These are phyloP conservation scores for Drosophila colorata DNA, from an alignment of 2,888 invertebrate species.

Conservation along the genomic window DNA sequence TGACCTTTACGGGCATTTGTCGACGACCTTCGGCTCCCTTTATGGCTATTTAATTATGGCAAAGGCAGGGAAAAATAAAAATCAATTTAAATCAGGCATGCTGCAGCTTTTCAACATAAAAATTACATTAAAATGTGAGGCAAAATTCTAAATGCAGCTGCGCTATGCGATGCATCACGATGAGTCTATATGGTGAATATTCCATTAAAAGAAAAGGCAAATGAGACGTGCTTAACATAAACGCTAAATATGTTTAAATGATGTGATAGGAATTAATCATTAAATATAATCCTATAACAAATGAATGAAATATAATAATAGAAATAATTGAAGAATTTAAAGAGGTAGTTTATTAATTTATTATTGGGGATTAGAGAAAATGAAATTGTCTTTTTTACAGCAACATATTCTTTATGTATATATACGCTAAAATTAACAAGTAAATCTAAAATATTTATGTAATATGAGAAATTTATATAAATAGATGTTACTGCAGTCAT, in stretches of 20 bases:
- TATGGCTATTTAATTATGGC: constrained; percentile 57
- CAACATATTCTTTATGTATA: too few species aligned
- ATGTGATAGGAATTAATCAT: too few species aligned
- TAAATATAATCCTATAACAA: too few species aligned
- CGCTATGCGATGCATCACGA: constrained; percentile 9
- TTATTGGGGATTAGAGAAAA: too few species aligned
- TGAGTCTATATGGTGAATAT: constrained; percentile 6
- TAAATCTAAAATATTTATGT: too few species aligned
- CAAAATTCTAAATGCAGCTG: constrained; percentile 27
- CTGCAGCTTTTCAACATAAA: constrained; percentile 13
- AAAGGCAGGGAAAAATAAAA: constrained; percentile 11
- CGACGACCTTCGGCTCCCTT: constrained; percentile 65
- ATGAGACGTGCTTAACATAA: constrained; percentile 27
- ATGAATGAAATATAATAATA: background rate
- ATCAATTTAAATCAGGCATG: constrained; percentile 37
- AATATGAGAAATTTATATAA: too few species aligned
- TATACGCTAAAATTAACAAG: too few species aligned
- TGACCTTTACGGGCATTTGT: constrained; percentile 61
- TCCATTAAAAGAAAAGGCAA: constrained; percentile 3
- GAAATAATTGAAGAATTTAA: background rate
- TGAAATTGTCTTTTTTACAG: too few species aligned
- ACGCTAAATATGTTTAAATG: background rate
- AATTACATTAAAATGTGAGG: constrained; percentile 18
- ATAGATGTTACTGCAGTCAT: background rate
- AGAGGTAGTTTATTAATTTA: too few species aligned